Evolutionary conservation across 2,888 invertebrate species (phyloP), one percentile per base, ranked within the genome.

Genomic region (Plemyria rubiginata): DNA sequence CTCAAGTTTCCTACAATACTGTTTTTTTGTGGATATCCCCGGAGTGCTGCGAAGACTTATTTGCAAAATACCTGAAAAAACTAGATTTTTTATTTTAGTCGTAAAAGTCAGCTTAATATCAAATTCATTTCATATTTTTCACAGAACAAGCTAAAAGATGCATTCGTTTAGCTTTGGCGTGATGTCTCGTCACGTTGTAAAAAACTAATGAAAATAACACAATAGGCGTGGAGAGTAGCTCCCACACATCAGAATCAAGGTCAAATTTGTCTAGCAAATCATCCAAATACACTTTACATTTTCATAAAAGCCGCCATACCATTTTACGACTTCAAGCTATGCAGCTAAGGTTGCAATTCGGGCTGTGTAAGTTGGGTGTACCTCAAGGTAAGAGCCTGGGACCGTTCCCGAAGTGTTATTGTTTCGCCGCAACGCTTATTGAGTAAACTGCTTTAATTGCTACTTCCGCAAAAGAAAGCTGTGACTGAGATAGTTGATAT

Each of bases 211-310:
- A 88, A 77, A 85, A 82, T 78, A 76, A 74, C 68, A 88, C 87
- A 88, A 90, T 87, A 74, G 79, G 68, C 68, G 79, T 84, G 76
- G 85, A 87, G 84, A 86, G 86, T 83, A 74, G 82, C 82, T 86
- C 86, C 80, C 85, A 82, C 80, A 76, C 72, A 77, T 54, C 77
- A 75, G 86, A 88, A 90, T 90, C 88, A 88, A 86, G 90, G 90
- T 91, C 87, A 87, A 85, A 86, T 85, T 87, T 82, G 85, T 87
- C 86, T 84, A 80, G 84, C 80, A 82, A 88, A 85, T 85, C 84
- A 83, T 83, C 82, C 78, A 80, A 83, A 85, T 84, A 81, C 80
- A 74, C 76, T 73, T 75, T 72, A 70, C 76, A 78, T 73, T 67
- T 76, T 66, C 67, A 66, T 61, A 51, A 54, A 58, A 38, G 4